phyloP scores from a whole-genome alignment of 2,113 vertebrate genomes.

The Lepisosteus osseus region DNA sequence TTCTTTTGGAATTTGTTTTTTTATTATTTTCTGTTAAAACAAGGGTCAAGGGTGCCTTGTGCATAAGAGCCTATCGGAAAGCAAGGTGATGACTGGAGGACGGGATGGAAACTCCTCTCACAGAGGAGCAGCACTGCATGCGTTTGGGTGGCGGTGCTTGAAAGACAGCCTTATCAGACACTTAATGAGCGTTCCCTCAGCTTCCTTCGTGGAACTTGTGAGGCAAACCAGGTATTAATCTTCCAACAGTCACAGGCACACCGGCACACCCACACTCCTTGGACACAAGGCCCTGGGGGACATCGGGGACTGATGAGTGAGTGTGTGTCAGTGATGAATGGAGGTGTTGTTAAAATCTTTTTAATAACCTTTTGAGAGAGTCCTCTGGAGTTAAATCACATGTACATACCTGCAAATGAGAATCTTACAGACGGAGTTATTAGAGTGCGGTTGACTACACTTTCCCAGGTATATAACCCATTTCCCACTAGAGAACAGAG shows the following conservation, averaged over 20 bases:
- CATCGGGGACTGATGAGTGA: conserved; percentile 31
- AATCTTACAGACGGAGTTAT: conserved; percentile 6
- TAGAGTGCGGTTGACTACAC: conserved; percentile 24
- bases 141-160: conserved; percentile 21
- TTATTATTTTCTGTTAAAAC: not conserved
- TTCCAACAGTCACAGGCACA: conserved; percentile 28
- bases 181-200: conserved; percentile 25
- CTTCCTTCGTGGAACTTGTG: conserved; percentile 14
- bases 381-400: conserved; percentile 16
- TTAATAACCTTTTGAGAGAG: conserved; percentile 39
- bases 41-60: not conserved
- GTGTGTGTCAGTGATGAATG: conserved; percentile 43
- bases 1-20: too few species aligned
- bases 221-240: conserved; percentile 34
- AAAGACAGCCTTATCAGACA: conserved; percentile 27
- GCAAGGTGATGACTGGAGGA: not conserved
- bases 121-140: not conserved
- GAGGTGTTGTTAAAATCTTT: conserved; percentile 33
- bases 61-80: conserved; percentile 13
- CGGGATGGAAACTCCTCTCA: not conserved
- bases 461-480: conserved; percentile 18
- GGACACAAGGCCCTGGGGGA: conserved; percentile 35
- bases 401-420: conserved; percentile 38
- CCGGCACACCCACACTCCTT: conserved; percentile 11
- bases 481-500: not conserved